A percentile compares a stretch with the other conserved stretches of the same genome.
These are phyloP conservation scores for Chrysocyon brachyurus DNA, from an alignment of 2,797 vertebrate genomes.

Conservation along the genomic window DNA sequence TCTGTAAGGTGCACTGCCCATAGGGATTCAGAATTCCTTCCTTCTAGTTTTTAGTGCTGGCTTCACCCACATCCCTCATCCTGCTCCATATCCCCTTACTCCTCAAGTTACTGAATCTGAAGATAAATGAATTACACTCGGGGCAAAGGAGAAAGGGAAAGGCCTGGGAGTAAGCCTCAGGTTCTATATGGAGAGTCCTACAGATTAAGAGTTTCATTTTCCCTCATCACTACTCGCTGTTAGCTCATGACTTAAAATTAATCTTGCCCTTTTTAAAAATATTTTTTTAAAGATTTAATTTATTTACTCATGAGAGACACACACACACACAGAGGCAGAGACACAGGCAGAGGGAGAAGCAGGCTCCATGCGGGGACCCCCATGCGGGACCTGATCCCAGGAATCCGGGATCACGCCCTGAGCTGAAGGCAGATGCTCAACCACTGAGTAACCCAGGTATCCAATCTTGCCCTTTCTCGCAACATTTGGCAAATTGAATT, in stretches of 20 bases:
- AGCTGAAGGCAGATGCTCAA: too few species aligned
- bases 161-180: background rate
- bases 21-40: background rate
- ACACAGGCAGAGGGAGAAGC: too few species aligned
- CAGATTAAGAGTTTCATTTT: background rate
- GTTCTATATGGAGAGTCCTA: background rate
- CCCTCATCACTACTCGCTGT: conserved; percentile 55
- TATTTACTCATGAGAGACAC: too few species aligned
- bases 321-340: too few species aligned
- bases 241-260: conserved; percentile 82
- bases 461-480: conserved; percentile 67
- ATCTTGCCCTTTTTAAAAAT: conserved; percentile 61
- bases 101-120: background rate
- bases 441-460: too few species aligned
- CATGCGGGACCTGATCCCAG: fast-evolving
- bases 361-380: too few species aligned
- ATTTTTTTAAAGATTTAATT: too few species aligned
- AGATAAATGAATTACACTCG: background rate
- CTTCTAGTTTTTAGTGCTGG: conserved; percentile 3
- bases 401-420: too few species aligned
- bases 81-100: background rate
- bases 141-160: background rate
- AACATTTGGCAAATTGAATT: conserved; percentile 71
- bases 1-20: background rate
- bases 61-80: background rate